Evolutionary conservation across 2,797 vertebrate species (phyloP), one percentile per base, ranked within the genome.

Genomic region (Pelodytes ibericus): DNA sequence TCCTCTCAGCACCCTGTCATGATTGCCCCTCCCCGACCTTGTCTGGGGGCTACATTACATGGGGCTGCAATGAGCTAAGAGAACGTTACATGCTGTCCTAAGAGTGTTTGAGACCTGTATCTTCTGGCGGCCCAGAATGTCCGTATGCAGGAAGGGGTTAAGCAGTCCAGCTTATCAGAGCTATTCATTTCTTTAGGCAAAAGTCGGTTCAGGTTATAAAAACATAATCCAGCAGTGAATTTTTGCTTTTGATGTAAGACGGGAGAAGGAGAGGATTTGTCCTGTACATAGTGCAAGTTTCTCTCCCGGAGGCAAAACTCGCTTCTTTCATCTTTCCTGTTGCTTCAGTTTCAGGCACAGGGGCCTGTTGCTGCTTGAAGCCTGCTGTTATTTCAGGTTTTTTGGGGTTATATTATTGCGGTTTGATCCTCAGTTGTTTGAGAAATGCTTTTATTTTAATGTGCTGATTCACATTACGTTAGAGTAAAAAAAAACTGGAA

Each of bases 261-360:
- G 24, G 13, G 22, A 7, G 62, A 49, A 58, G 41, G 13, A 47
- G 36, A 47, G 62, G 18, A 26, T 53, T 71, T 57, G 60, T 22
- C 67, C 64, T 41, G 31, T 20, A 41, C 56, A 59, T 15, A 27
- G 22, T 20, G 22, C 33, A 60, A 8, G 47, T 18, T 60, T 64
- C 61, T 58, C 75, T 20, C 67, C 51, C 27, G 66, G 68, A 59
- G 36, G 57, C 60, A 71, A 60, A 71, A n/a, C 60, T 33, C 26
- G 9, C 20, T 24, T 18, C 29, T 71, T 64, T 71, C 33, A 64
- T 58, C 51, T 71, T 71, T 22, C 53, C 44, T 26, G 33, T 20
- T 44, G 36, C 27, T 22, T 26, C 27, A 31, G 33, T 26, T 58
- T 57, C 27, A 18, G 20, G 24, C 7, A 49, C 74, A 75, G 65